Conservation (phyloP, 2,113 vertebrate species). For the Pachycephala philippinensis region DNA sequence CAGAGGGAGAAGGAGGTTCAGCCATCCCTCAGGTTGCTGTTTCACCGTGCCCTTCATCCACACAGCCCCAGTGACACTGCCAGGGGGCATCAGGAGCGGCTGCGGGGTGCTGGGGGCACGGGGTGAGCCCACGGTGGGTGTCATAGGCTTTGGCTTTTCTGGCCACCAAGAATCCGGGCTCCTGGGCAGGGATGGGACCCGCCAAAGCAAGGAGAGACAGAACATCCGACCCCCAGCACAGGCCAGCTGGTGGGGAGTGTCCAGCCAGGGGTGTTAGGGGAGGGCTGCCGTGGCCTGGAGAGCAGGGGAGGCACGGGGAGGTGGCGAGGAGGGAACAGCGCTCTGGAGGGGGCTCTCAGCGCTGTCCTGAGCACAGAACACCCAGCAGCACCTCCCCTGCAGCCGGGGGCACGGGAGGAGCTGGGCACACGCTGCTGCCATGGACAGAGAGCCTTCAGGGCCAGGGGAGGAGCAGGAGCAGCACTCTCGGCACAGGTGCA, state of each 20-base stretch:
- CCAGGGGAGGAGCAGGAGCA: neutral
- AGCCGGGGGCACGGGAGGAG: neutral
- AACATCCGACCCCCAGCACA: neutral
- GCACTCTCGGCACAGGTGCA: neutral
- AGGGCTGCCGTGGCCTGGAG: neutral
- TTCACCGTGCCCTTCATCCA: neutral
- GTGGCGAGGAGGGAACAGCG: neutral
- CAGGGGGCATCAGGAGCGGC: neutral
- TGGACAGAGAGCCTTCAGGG: neutral
- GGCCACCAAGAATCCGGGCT: fast-evolving
- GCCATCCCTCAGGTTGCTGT: neutral
- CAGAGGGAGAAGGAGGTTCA: neutral
- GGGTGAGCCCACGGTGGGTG: fast-evolving
- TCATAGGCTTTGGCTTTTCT: neutral
- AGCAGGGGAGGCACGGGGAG: neutral
- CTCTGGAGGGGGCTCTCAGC: neutral
- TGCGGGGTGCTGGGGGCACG: neutral
- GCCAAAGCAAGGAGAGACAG: neutral
- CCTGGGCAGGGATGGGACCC: neutral
- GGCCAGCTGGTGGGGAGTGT: neutral
- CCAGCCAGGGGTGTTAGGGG: neutral
- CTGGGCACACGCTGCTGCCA: neutral
- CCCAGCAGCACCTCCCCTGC: neutral
- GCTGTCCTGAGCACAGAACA: neutral
- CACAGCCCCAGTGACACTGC: neutral